phyloP scores from a whole-genome alignment of 2,113 vertebrate genomes.

The Neotoma lepida region DNA sequence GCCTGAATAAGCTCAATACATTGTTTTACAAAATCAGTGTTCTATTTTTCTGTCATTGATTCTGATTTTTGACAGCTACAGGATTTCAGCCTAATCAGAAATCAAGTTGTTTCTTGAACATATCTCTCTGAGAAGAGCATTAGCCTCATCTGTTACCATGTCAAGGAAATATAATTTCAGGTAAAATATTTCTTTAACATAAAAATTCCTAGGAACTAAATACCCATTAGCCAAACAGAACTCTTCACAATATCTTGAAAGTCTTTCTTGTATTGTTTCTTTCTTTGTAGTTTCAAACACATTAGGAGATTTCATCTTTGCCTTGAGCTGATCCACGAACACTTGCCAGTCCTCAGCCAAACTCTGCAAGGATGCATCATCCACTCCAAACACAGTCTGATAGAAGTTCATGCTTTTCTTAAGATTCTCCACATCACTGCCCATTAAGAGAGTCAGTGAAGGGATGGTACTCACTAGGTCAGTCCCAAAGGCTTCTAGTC shows the following conservation, averaged over 20 bases:
- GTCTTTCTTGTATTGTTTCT: background rate
- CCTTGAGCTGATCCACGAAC: background rate
- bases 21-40: background rate
- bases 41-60: background rate
- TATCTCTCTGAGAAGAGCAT: background rate
- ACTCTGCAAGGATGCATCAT: slow-evolving; percentile 21
- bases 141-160: background rate
- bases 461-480: background rate
- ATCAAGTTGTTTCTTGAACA: background rate
- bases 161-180: background rate
- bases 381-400: slow-evolving; percentile 57
- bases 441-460: too few species aligned
- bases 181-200: background rate
- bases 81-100: background rate
- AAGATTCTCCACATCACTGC: background rate
- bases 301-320: background rate
- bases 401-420: slow-evolving; percentile 2
- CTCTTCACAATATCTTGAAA: background rate
- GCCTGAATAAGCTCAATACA: background rate
- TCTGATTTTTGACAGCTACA: background rate
- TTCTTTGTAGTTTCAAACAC: background rate
- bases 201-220: background rate
- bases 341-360: slow-evolving; percentile 33
- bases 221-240: accelerated
- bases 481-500: slow-evolving; percentile 35